Conservation (phyloP, 2,888 invertebrate species). For the Drosophila mimetica region DNA sequence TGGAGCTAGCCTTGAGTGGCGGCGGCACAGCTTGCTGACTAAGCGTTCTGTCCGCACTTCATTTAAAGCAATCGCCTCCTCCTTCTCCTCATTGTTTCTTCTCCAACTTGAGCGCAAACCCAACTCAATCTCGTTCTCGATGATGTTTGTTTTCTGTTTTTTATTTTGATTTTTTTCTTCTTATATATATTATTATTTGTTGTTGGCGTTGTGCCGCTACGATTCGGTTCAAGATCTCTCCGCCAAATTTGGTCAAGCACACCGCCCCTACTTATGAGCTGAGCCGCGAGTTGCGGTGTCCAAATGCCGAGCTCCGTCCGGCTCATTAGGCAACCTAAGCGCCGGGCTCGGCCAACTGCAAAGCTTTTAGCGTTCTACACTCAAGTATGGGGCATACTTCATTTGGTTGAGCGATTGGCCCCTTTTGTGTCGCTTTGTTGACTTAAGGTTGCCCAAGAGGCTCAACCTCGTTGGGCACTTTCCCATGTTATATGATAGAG, state of each 20-base stretch:
- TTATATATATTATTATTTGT: conserved; percentile 13
- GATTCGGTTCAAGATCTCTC: conserved; percentile 48
- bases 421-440: conserved; percentile 36
- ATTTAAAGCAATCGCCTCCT: conserved; percentile 36
- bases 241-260: conserved; percentile 74
- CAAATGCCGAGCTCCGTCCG: conserved; percentile 27
- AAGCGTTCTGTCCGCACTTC: conserved; percentile 72
- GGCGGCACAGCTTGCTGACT: conserved; percentile 49
- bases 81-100: conserved; percentile 7
- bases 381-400: conserved; percentile 51
- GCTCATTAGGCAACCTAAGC: conserved; percentile 70
- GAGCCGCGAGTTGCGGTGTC: conserved; percentile 17
- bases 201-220: conserved; percentile 48
- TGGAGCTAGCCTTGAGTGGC: conserved; percentile 47
- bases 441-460: conserved; percentile 32
- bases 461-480: conserved; percentile 36
- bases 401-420: conserved; percentile 16
- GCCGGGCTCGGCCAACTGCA: conserved; percentile 50
- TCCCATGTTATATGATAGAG: conserved; percentile 1
- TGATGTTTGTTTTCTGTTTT: conserved; percentile 33
- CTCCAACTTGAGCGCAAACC: conserved; percentile 10
- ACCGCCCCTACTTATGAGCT: conserved; percentile 68
- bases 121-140: conserved; percentile 39
- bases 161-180: conserved; percentile 26
- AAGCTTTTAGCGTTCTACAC: conserved; percentile 55